These are phyloP conservation scores for Himalopsyche japonica DNA, from an alignment of 2,888 invertebrate species.

Conservation along the genomic window DNA sequence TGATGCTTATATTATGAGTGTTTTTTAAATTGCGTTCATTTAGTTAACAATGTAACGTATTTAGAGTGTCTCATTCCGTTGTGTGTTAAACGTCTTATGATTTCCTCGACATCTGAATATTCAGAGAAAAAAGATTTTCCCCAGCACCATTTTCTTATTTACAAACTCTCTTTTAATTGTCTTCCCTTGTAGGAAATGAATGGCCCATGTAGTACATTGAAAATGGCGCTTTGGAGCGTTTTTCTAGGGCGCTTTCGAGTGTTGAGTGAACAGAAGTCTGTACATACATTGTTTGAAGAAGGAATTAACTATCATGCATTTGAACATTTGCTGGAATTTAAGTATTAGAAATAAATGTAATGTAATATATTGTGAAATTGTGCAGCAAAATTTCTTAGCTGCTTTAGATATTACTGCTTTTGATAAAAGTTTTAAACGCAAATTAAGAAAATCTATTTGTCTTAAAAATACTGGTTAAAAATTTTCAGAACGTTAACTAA, in stretches of 20 bases:
- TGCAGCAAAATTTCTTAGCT: too few species aligned
- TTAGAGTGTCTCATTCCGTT: neutral
- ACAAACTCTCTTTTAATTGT: neutral
- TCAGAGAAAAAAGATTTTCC: neutral
- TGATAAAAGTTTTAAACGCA: too few species aligned
- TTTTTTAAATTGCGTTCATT: too few species aligned
- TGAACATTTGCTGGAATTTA: neutral
- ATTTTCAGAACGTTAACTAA: too few species aligned
- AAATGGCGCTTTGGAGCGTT: neutral
- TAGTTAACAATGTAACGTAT: too few species aligned
- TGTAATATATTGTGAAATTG: too few species aligned
- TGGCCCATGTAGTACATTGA: neutral
- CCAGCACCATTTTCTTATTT: neutral
- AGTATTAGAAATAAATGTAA: too few species aligned
- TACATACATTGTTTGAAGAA: neutral
- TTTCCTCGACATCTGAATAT: neutral
- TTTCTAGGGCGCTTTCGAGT: neutral
- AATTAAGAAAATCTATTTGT: too few species aligned
- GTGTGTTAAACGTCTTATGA: neutral
- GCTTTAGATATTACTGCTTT: too few species aligned
- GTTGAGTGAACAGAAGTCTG: neutral
- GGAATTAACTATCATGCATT: neutral
- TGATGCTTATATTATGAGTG: too few species aligned
- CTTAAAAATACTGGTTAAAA: too few species aligned
- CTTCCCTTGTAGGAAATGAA: neutral